Base-by-base conservation (phyloP, 2,888 invertebrate genomes). In the Octonoba sinensis region DNA sequence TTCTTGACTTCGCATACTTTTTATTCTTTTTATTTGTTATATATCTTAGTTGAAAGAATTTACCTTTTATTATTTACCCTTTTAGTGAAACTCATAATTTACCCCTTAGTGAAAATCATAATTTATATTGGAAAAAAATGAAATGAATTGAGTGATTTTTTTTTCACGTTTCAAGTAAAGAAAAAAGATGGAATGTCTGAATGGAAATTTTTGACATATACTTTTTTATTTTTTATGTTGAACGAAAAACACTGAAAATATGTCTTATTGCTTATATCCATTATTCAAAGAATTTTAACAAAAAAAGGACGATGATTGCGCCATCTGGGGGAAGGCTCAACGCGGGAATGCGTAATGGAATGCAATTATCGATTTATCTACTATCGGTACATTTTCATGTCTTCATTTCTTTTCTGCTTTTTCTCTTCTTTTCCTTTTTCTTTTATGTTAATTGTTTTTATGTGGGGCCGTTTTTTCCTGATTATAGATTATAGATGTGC, bases 271-370 rank as follows among this genome's bases (percentile, higher is more conserved):
- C 44, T 49, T 49, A 65, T 49, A 57, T 57, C 46, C 46, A 57
- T 70, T 70, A 69, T 69, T 44, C 69, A 69, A 57, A 57, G 15
- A 57, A 36, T 44, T 20, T 57, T 56, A n/a, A 16, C 13, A 46
- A 6, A 18, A 11, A 65, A 65, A 69, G 56, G 3, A 27, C 57
- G 57, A 46, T 56, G 27, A 16, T 16, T 8, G 1, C 20, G 56
- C 59, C 71, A 24, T 71, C 59, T 59, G 47, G 47, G 15, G 59
- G 20, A 44, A 71, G 59, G 47, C 12, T 24, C 60, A 22, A 24
- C 57, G 49, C 47, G 60, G 60, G 71, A 24, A 24, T 60, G 18
- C 18, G 20, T 71, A 71, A 57, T 46, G 15, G 24, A 71, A 24
- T 46, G 16, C 18, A 59, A 71, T 71, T 60, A 71, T 71, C 71